Percentiles rank a stretch among this genome's conserved stretches.
Evolutionary conservation across 2,797 vertebrate genomes (phyloP).

Genomic region (Sparidentex hasta): DNA sequence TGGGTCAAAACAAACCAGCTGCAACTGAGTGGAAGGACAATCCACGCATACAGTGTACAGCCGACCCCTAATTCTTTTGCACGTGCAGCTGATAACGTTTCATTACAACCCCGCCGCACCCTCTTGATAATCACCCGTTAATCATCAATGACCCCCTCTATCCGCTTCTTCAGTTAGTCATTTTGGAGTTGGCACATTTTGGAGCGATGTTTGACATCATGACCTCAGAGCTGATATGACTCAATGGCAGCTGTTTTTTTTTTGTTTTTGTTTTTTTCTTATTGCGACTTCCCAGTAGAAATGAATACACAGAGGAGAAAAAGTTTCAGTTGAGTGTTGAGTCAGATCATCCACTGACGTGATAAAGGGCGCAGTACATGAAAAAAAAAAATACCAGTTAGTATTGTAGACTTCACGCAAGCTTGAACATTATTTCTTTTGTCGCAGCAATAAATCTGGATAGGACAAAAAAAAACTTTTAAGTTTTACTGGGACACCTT

Average conservation of each 20-base stretch:
- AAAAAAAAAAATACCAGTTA: background rate
- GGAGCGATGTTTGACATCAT: constrained; percentile 12
- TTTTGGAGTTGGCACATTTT: constrained; percentile 18
- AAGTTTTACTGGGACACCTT: background rate
- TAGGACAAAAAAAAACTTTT: background rate
- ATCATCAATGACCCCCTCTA: constrained; percentile 10
- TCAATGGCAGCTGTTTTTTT: background rate
- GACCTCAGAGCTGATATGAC: constrained; percentile 28
- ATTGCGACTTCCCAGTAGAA: background rate
- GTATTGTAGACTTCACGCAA: background rate
- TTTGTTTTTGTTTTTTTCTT: no score
- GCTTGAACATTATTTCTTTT: background rate
- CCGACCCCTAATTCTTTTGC: background rate
- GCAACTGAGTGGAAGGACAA: background rate
- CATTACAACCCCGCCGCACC: background rate
- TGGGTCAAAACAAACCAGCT: background rate
- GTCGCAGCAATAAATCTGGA: background rate
- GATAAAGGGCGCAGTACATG: background rate
- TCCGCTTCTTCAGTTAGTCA: constrained; percentile 13
- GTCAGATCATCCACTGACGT: background rate
- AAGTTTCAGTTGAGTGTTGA: background rate
- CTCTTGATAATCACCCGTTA: constrained; percentile 5
- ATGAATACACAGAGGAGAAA: background rate
- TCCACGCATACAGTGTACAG: background rate
- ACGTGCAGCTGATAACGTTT: constrained; percentile 1